Evolutionary conservation across 2,113 vertebrate species (phyloP), one percentile per base, ranked within the genome.

Genomic region (Brachyistius frenatus): DNA sequence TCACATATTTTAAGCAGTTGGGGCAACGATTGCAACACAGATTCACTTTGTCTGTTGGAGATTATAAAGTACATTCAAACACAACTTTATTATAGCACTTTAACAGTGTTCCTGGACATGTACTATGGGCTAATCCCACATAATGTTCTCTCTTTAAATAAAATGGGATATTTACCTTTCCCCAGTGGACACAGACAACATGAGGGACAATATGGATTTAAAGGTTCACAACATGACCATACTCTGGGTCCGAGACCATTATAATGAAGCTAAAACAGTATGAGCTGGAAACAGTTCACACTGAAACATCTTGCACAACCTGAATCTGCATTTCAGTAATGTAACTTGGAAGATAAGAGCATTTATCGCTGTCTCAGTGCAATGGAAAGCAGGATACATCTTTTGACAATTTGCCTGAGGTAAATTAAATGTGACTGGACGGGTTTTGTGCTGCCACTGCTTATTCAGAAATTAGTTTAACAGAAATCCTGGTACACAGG

Each of bases 1-100:
- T 67, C 3, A 35, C 37, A n/a, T 39, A 4, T 81, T 60, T 68
- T 9, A 23, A 64, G 49, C 33, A 30, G 50, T 52, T 55, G 23
- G 7, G n/a, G 1, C 3, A 5, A 58, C 7, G 0, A 2, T 9
- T 47, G 4, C 2, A 60, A 13, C n/a, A 32, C 3, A 14, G 15
- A 36, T 54, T 2, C n/a, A 66, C 37, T 37, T 44, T 44, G 41
- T 44, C 41, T 44, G 3, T 44, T 13, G 10, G 10, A 44, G 41
- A 11, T 44, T 44, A 13, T 44, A 13, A 3, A 9, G 3, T 11
- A 31, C 39, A 14, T 30, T 58, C 16, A 36, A 68, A 57, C 5
- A 7, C 2, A 5, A 50, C 2, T 41, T 39, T 13, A 39, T 37
- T 7, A 35, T 16, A 15, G 4, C 3, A 5, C 9, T 61, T 32